These are phyloP conservation scores for Strix aluco DNA, from an alignment of 2,113 vertebrate species.

Conservation along the genomic window DNA sequence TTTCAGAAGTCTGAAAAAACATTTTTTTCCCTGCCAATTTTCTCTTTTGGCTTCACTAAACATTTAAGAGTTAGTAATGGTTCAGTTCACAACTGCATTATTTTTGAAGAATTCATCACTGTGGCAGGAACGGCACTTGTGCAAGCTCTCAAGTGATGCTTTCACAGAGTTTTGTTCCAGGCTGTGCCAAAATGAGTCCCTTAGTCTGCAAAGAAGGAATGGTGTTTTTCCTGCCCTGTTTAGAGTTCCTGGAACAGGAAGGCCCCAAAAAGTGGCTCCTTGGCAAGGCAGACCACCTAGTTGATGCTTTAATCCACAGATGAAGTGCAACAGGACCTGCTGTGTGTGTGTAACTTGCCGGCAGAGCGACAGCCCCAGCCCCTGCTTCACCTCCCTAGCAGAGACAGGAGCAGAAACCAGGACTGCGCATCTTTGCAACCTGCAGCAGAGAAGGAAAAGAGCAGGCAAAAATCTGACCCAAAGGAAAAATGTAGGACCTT, in stretches of 20 bases:
- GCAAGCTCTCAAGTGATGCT: neutral
- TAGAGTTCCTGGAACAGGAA: neutral
- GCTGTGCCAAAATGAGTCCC: accelerated
- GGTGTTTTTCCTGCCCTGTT: neutral
- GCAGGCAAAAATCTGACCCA: neutral
- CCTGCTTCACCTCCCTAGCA: neutral
- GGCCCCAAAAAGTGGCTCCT: neutral
- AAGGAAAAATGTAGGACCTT: neutral
- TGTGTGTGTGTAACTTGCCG: accelerated
- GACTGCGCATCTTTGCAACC: neutral
- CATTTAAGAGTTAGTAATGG: neutral
- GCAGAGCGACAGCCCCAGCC: neutral
- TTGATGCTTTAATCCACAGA: neutral
- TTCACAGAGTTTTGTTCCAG: neutral
- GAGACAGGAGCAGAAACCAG: neutral
- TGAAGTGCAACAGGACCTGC: neutral
- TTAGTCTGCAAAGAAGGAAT: neutral
- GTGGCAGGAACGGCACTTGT: neutral
- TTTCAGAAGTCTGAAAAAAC: neutral
- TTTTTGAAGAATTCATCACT: neutral
- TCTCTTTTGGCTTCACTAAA: neutral
- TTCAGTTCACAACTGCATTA: neutral
- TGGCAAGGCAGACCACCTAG: neutral
- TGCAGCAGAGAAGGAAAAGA: neutral
- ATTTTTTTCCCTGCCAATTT: neutral